Conservation (phyloP, 2,113 vertebrate genomes). For the Oophaga pumilio region DNA sequence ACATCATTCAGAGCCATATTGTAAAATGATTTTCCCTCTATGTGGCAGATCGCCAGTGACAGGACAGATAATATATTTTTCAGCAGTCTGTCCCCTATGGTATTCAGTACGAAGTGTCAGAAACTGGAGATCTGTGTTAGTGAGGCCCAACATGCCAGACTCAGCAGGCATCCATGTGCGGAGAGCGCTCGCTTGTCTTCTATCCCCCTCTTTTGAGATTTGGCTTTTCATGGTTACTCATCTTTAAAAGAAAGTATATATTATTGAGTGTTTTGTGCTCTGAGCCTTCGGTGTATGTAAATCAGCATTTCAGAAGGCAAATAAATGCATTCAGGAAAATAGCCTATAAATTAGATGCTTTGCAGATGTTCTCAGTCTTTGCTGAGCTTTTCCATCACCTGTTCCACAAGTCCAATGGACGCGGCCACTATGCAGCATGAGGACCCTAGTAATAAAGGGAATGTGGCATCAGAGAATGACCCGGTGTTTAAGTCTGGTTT, state of each 20-base stretch:
- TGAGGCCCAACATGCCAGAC: conserved; percentile 15
- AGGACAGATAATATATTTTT: conserved; percentile 35
- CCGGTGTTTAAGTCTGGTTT: too few species aligned
- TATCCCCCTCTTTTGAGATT: conserved; percentile 15
- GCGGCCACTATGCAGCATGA: not conserved
- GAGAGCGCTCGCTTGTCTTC: not conserved
- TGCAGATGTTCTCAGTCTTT: not conserved
- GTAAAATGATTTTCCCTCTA: not conserved
- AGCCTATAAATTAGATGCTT: not conserved
- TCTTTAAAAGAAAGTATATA: conserved; percentile 4
- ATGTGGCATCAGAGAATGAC: too few species aligned
- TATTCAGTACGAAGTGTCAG: not conserved
- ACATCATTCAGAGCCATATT: not conserved
- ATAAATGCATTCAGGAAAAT: not conserved
- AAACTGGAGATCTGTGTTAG: conserved; percentile 46
- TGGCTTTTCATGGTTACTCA: not conserved
- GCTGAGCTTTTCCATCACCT: not conserved
- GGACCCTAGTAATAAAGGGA: not conserved
- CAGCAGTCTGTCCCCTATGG: not conserved
- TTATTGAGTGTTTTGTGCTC: not conserved
- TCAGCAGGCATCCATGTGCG: conserved; percentile 9
- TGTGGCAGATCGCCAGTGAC: conserved; percentile 2
- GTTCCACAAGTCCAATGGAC: not conserved
- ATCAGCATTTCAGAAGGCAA: not conserved
- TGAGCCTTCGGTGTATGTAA: not conserved